Percentiles rank a stretch among this genome's conserved stretches.
Evolutionary conservation across 2,113 vertebrate species (phyloP).

Genomic region (Mus spicilegus): DNA sequence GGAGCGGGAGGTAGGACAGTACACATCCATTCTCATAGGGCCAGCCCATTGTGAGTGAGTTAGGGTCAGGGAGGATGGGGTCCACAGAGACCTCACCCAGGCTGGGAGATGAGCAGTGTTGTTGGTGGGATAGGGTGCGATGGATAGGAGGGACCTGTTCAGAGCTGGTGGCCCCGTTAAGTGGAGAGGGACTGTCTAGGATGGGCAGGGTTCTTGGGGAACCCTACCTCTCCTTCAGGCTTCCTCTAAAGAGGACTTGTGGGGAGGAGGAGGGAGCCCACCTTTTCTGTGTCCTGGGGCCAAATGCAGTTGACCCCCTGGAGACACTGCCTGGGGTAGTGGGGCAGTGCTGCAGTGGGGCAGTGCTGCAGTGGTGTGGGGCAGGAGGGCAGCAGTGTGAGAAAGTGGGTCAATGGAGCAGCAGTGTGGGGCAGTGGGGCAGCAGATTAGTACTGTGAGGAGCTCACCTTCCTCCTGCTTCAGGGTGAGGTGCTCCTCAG

Average conservation of each 20-base stretch:
- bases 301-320: neutral
- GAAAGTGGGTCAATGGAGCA: neutral
- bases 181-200: neutral
- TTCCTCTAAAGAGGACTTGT: neutral
- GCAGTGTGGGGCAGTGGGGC: too few species aligned
- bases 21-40: neutral
- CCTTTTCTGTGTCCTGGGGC: neutral
- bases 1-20: neutral
- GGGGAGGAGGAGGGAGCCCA: neutral
- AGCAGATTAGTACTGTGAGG: neutral
- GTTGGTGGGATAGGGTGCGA: neutral
- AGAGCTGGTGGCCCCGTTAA: neutral
- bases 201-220: rapidly evolving
- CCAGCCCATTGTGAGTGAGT: too few species aligned
- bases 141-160: neutral
- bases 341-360: neutral
- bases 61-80: neutral
- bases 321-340: neutral
- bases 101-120: neutral
- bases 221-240: neutral
- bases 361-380: too few species aligned
- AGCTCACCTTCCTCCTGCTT: conserved; percentile 77
- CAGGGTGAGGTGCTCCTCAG: conserved; percentile 54
- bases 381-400: too few species aligned
- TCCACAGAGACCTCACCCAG: neutral